Conservation (phyloP, 53 echinoderm and acorn worm species). For the Paracentrotus lividus region DNA sequence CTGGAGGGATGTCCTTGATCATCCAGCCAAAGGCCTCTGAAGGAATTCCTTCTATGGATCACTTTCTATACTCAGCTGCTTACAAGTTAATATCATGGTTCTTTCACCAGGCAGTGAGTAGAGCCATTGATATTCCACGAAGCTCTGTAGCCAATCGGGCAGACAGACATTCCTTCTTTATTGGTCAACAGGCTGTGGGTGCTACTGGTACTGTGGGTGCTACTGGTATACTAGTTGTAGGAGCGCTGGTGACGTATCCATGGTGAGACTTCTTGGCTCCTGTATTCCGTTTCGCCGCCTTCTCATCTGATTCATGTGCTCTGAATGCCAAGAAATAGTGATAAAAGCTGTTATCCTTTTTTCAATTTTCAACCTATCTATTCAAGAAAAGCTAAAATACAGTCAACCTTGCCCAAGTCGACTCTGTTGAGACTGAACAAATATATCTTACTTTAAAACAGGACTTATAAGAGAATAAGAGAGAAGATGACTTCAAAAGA, state of each 20-base stretch:
- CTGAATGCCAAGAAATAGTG: constrained; percentile 37
- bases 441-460: too few relatives aligned
- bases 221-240: not conserved
- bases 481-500: too few relatives aligned
- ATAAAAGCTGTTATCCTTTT: too few relatives aligned
- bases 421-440: too few relatives aligned
- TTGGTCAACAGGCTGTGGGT: constrained; percentile 33
- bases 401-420: too few relatives aligned
- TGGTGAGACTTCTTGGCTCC: constrained; percentile 53
- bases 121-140: not conserved
- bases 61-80: not conserved
- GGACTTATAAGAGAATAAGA: too few relatives aligned
- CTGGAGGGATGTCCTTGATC: not conserved
- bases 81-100: not conserved
- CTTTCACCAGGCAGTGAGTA: not conserved
- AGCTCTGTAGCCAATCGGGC: not conserved
- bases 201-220: constrained; percentile 6
- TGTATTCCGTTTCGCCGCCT: constrained; percentile 68
- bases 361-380: too few relatives aligned
- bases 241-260: constrained; percentile 32
- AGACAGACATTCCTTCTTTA: not conserved
- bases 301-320: constrained; percentile 78
- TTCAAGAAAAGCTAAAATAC: too few relatives aligned
- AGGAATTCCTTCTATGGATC: not conserved
- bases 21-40: not conserved